Evolutionary conservation across 2,888 invertebrate species (phyloP).

Genomic region (Scrobipalpa atriplicella): DNA sequence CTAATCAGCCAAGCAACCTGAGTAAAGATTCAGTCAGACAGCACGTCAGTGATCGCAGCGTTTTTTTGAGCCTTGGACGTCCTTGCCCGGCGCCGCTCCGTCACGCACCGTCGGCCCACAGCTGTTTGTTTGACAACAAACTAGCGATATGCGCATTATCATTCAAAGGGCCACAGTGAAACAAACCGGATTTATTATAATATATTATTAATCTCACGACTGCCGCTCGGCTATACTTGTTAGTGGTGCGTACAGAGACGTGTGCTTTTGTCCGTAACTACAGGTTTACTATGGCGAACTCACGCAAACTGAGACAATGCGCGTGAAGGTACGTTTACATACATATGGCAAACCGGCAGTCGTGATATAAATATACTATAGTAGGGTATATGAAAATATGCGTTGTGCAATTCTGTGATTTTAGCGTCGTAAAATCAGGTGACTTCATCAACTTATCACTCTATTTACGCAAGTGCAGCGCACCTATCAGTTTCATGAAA

Average conservation of each 20-base stretch:
- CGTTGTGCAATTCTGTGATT: slow-evolving; percentile 20
- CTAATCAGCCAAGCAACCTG: slow-evolving; percentile 29
- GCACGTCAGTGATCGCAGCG: slow-evolving; percentile 41
- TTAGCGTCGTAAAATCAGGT: slow-evolving; percentile 27
- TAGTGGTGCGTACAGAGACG: no score
- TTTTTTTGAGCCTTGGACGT: slow-evolving; percentile 58
- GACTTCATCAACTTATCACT: slow-evolving; percentile 29
- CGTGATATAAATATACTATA: no score
- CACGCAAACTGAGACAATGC: no score
- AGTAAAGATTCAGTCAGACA: slow-evolving; percentile 43
- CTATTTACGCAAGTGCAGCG: slow-evolving; percentile 42
- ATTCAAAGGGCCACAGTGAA: slow-evolving; percentile 19
- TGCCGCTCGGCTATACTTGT: no score
- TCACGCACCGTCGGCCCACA: slow-evolving; percentile 61
- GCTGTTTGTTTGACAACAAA: slow-evolving; percentile 74
- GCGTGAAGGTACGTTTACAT: no score
- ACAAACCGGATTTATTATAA: slow-evolving; percentile 10
- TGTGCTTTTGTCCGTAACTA: no score
- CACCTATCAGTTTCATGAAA: slow-evolving; percentile 48
- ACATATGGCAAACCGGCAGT: no score
- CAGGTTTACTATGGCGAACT: no score
- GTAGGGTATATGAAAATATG: not conserved
- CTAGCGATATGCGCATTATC: slow-evolving; percentile 36
- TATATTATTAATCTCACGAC: no score
- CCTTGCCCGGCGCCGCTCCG: slow-evolving; percentile 63